phyloP scores from a whole-genome alignment of 1,140 invertebrate species.

The Lasaia peninsularis region DNA sequence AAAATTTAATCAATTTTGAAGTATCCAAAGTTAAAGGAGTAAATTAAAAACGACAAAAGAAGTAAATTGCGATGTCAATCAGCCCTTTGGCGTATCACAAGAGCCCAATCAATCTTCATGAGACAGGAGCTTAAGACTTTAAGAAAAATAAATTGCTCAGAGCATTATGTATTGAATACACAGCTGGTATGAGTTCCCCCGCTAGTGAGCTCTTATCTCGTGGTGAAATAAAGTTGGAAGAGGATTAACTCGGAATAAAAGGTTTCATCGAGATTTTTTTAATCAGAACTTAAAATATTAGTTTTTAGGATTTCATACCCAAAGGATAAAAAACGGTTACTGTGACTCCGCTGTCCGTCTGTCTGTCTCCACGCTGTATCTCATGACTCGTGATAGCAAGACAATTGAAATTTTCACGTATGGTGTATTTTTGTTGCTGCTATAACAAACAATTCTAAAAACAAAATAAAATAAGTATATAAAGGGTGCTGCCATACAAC shows the following conservation, averaged over 20 bases:
- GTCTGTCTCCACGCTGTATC: too few species aligned
- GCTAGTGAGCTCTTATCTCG: not conserved
- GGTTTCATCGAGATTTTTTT: not conserved
- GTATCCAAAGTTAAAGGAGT: conserved; percentile 28
- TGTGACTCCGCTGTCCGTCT: too few species aligned
- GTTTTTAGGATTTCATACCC: too few species aligned
- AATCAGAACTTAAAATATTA: too few species aligned
- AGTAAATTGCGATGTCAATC: conserved; percentile 65
- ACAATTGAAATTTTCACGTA: too few species aligned
- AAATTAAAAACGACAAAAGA: conserved; percentile 65
- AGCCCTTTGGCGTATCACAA: conserved; percentile 39
- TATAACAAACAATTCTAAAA: too few species aligned
- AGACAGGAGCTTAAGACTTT: conserved; percentile 47
- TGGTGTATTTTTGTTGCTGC: too few species aligned
- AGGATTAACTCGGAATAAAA: not conserved
- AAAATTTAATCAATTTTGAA: conserved; percentile 1
- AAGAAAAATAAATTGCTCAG: conserved; percentile 59
- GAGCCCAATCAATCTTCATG: conserved; percentile 59
- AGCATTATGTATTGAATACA: not conserved
- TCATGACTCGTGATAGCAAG: too few species aligned
- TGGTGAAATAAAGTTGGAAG: not conserved
- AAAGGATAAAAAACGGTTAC: too few species aligned
- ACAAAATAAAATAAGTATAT: too few species aligned
- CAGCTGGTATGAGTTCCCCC: not conserved
- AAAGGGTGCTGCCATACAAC: too few species aligned